These are phyloP conservation scores for Ephydatia muelleri DNA, from an alignment of 37 sponge, comb jelly and placozoan species.

Conservation along the genomic window DNA sequence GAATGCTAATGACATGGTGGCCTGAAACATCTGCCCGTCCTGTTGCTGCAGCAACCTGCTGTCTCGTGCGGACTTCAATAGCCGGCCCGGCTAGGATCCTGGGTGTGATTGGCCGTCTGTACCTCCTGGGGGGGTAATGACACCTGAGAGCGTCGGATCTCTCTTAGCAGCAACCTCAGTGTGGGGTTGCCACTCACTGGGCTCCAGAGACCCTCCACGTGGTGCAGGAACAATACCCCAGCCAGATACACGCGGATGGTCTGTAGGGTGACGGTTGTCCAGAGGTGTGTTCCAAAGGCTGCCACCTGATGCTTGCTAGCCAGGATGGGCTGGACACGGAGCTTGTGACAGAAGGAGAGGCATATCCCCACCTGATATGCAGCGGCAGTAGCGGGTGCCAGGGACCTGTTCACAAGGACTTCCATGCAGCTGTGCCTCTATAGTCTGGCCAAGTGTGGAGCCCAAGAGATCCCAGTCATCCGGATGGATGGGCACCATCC, in stretches of 20 bases:
- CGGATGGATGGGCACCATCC: slow-evolving; percentile 34
- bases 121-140: neutral
- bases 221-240: too few species aligned
- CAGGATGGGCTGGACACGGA: slow-evolving; percentile 16
- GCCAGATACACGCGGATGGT: too few species aligned
- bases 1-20: slow-evolving; percentile 21
- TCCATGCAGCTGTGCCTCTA: too few species aligned
- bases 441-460: slow-evolving; percentile 1
- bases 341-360: slow-evolving; percentile 9
- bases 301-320: slow-evolving; percentile 13
- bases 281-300: neutral
- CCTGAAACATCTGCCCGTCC: slow-evolving; percentile 10
- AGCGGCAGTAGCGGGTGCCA: slow-evolving; percentile 21
- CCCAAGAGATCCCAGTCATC: slow-evolving; percentile 45
- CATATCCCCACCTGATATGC: slow-evolving; percentile 23
- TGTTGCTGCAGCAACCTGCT: neutral
- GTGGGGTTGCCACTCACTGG: too few species aligned
- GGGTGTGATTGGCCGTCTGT: slow-evolving; percentile 27
- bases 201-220: too few species aligned
- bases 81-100: neutral
- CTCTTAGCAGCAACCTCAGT: slow-evolving; percentile 15
- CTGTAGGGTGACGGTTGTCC: too few species aligned
- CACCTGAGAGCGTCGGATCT: neutral
- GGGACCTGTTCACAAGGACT: slow-evolving; percentile 2
- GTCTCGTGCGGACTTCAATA: neutral